phyloP scores from a whole-genome alignment of 2,113 vertebrate species.

The Terrapene triunguis region DNA sequence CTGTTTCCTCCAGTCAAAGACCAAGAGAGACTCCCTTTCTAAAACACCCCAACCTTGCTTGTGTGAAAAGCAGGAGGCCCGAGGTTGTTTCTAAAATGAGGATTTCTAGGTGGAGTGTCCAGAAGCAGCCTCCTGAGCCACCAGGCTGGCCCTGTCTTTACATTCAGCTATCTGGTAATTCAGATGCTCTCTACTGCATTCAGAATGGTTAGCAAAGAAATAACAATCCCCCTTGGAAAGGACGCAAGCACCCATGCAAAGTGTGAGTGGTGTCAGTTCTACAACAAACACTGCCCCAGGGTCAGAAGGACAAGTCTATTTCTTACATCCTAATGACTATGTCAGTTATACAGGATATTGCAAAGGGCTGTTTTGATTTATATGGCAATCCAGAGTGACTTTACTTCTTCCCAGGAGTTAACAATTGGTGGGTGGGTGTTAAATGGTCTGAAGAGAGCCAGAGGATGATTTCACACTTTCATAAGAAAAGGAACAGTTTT shows the following conservation, averaged over 20 bases:
- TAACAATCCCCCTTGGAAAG: neutral
- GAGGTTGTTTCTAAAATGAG: neutral
- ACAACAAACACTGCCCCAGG: neutral
- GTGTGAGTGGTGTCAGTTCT: neutral
- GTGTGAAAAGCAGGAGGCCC: neutral
- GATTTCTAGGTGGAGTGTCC: neutral
- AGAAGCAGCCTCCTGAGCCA: neutral
- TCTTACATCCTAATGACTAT: neutral
- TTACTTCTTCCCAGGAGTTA: neutral
- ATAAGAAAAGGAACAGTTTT: neutral
- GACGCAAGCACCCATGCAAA: neutral
- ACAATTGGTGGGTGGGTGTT: neutral
- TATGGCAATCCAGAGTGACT: neutral
- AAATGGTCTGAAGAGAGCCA: conserved; percentile 5
- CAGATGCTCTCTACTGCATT: neutral
- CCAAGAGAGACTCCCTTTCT: neutral
- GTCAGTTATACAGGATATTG: neutral
- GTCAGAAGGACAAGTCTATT: neutral
- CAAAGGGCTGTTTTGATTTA: neutral
- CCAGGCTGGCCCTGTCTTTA: neutral
- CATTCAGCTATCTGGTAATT: neutral
- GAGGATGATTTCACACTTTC: neutral
- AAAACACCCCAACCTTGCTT: neutral
- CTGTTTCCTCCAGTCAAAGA: neutral
- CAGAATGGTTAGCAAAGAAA: neutral